Evolutionary conservation across 1,140 invertebrate species (phyloP).

Genomic region (Pantala flavescens): DNA sequence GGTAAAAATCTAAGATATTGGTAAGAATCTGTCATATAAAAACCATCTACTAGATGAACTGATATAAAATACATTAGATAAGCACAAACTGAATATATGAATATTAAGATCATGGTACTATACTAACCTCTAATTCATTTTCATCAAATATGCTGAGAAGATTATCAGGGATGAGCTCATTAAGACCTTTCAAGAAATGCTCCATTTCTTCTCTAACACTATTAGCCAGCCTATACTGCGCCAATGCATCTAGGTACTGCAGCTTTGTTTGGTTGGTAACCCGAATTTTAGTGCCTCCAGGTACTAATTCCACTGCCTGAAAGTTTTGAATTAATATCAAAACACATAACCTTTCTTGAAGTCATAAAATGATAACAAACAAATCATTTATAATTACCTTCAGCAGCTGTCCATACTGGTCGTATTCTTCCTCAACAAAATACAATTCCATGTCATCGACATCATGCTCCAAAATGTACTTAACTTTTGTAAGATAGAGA

Average conservation of each 20-base stretch:
- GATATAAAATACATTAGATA: no score
- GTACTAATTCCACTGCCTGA: conserved; percentile 58
- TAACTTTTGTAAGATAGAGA: conserved; percentile 81
- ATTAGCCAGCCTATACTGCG: conserved; percentile 74
- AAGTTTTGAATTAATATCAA: conserved; percentile 11
- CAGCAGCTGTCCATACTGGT: conserved; percentile 59
- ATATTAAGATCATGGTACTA: no score
- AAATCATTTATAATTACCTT: conserved; percentile 37
- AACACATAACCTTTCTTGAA: neutral
- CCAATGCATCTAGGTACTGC: conserved; percentile 77
- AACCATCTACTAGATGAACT: no score
- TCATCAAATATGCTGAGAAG: conserved; percentile 91
- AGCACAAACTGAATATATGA: no score
- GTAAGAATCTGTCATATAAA: no score
- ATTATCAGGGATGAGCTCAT: conserved; percentile 84
- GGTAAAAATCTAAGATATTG: no score
- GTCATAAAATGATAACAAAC: neutral
- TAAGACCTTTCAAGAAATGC: conserved; percentile 78
- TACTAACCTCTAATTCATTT: conserved; percentile 79
- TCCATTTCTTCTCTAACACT: conserved; percentile 76
- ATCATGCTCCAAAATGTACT: conserved; percentile 84
- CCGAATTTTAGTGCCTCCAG: conserved; percentile 53
- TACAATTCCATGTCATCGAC: conserved; percentile 74
- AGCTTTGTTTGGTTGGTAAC: conserved; percentile 70
- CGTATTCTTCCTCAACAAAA: conserved; percentile 84